These are phyloP conservation scores for Drosophila formosana DNA, from an alignment of 2,888 invertebrate genomes.

Conservation along the genomic window DNA sequence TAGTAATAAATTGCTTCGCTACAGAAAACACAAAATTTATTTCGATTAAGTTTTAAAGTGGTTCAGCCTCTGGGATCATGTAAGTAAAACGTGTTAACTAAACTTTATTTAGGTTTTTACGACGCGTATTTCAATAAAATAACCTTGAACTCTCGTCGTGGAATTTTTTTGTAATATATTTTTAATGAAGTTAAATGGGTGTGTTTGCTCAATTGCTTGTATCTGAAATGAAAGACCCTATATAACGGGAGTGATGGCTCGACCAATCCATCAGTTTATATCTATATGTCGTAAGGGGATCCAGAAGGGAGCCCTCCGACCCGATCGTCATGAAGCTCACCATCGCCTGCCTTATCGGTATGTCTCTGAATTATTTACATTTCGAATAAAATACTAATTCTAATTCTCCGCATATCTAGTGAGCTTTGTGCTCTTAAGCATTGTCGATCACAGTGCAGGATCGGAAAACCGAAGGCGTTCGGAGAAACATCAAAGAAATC, in stretches of 20 bases:
- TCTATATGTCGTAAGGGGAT: not conserved
- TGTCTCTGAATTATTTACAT: not conserved
- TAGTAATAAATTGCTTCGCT: too few species aligned
- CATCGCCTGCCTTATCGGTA: slow-evolving; percentile 19
- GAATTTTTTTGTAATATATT: not conserved
- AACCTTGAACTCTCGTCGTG: not conserved
- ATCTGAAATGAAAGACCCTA: not conserved
- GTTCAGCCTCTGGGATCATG: not conserved
- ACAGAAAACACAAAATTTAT: too few species aligned
- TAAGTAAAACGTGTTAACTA: not conserved
- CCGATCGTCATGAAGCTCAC: not conserved
- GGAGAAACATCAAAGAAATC: not conserved
- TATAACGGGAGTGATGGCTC: not conserved
- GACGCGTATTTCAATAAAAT: not conserved
- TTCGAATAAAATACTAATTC: not conserved
- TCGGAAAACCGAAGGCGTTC: not conserved
- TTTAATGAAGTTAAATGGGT: not conserved
- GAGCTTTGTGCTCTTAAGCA: slow-evolving; percentile 14
- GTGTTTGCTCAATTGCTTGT: not conserved
- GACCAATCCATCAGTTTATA: not conserved
- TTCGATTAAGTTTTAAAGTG: not conserved
- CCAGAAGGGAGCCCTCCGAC: not conserved
- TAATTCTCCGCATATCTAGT: not conserved
- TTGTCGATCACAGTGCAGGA: not conserved
- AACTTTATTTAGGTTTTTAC: not conserved